Evolutionary conservation across 1,140 invertebrate species (phyloP), one percentile per base, ranked within the genome.

Genomic region (Forficula auricularia): DNA sequence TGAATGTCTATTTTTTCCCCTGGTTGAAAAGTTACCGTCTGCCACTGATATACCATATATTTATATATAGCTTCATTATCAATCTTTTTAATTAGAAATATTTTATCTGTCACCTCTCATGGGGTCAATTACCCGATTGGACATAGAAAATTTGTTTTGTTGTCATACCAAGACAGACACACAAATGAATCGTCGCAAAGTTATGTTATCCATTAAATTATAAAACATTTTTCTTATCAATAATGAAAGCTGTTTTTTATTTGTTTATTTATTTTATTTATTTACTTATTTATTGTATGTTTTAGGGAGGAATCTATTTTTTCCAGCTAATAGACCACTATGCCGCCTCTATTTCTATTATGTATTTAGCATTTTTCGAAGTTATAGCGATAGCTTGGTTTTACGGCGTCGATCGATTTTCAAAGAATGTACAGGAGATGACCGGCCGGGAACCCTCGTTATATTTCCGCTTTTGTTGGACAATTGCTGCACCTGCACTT

Each of bases 271-370:
- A 9, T n/a, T 32, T 9, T 32, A 32, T 32, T 32, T 32, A 32
- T 9, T 32, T 32, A 9, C n/a, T 32, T 9, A 32, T 32, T 9
- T 39, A 38, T 19, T 38, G 40, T 46, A 41, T 37, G 46, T 61
- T 61, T 43, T 58, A 83, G 78, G 87, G 86, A 48, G 89, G 88
- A 47, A 89, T 91, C 50, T 92, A 86, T 54, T 83, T 85, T 54
- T 92, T 94, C 59, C 83, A 89, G 70, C 61, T 92, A 22, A 81
- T 92, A 55, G 88, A 94, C 57, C 86, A 88, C 58, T 94, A 90
- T 58, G 79, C 86, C 4, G 85, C 87, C 13, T 87, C 84, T 0
- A 74, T 90, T 46, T 87, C 84, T 7, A 79, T 91, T 30, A 89
- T 90, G 70, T 87, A 88, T 52, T 66, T 92, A 30, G 86, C 86